Evolutionary conservation across 2,797 vertebrate genomes (phyloP).

Genomic region (Syngnathus rostellatus): DNA sequence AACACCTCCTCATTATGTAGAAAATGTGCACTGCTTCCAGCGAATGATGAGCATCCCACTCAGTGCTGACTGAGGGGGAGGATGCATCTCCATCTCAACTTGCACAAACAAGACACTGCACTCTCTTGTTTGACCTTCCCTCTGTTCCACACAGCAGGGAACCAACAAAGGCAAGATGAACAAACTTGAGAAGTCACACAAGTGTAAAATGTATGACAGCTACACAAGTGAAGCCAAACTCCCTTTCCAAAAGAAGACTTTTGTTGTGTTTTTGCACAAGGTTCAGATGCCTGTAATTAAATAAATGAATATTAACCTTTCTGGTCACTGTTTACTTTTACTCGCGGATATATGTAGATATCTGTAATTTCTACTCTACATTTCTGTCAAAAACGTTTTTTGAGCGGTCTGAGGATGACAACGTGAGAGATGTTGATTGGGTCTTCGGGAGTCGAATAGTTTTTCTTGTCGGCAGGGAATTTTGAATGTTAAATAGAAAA

Average conservation of each 20-base stretch:
- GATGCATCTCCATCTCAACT: slow-evolving; percentile 20
- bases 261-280: neutral
- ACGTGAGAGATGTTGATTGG: no score
- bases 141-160: neutral
- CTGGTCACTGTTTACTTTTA: neutral
- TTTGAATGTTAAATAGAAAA: no score
- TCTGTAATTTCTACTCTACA: no score
- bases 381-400: no score
- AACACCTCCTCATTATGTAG: slow-evolving; percentile 34
- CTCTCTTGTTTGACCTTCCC: slow-evolving; percentile 8
- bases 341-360: neutral
- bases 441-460: no score
- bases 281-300: neutral
- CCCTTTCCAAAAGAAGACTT: neutral
- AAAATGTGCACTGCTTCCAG: slow-evolving; percentile 33
- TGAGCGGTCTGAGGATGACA: no score
- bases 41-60: slow-evolving; percentile 40
- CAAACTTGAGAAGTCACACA: neutral
- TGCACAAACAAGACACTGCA: slow-evolving; percentile 17
- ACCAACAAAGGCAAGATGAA: neutral
- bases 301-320: neutral
- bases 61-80: slow-evolving; percentile 30
- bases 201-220: neutral
- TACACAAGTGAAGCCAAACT: neutral
- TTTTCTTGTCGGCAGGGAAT: no score